Evolutionary conservation across 2,888 invertebrate genomes (phyloP), one percentile per base, ranked within the genome.

Genomic region (Pegoplata infirma): DNA sequence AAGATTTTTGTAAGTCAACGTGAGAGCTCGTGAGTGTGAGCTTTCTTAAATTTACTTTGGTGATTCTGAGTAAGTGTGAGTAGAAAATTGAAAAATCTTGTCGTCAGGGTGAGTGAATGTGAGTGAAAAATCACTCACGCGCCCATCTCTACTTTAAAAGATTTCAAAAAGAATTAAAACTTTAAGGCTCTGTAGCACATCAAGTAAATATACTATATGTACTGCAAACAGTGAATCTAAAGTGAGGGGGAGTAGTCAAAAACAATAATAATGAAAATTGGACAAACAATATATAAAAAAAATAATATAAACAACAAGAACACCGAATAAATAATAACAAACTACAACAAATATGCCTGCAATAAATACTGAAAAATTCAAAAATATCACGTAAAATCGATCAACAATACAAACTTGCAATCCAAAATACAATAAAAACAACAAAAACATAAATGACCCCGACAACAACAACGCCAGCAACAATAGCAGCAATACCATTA

Each of bases 331-430:
- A 49, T 59, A 77, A 66, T 32, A 69, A 61, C 58, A 67, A n/a
- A 58, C 83, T 79, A 75, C 83, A 76, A 46, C 63, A 71, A 44
- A n/a, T 77, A 59, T 79, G 61, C 67, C 81, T 82, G 83, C 82
- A 82, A 85, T 86, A 87, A 86, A 86, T 88, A 86, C 88, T 83
- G 84, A 85, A 88, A 86, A 87, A 85, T 86, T 87, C 84, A 84
- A 85, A 88, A 87, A 87, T 86, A 87, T 88, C 87, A 87, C 87
- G 87, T 87, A 87, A 87, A 87, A 87, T 87, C 88, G 87, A 87
- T 88, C 87, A 87, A 86, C 86, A 88, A 86, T 86, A 87, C 86
- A 88, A 86, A 86, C 87, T 87, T 86, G 87, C 87, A 85, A 80
- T 82, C 82, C 32, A 82, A 84, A 56, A 75, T 17, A 56, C 40